These are phyloP conservation scores for western clawed frog (Xenopus tropicalis) DNA, from an alignment of 2,113 vertebrate species.

Conservation along the genomic window DNA sequence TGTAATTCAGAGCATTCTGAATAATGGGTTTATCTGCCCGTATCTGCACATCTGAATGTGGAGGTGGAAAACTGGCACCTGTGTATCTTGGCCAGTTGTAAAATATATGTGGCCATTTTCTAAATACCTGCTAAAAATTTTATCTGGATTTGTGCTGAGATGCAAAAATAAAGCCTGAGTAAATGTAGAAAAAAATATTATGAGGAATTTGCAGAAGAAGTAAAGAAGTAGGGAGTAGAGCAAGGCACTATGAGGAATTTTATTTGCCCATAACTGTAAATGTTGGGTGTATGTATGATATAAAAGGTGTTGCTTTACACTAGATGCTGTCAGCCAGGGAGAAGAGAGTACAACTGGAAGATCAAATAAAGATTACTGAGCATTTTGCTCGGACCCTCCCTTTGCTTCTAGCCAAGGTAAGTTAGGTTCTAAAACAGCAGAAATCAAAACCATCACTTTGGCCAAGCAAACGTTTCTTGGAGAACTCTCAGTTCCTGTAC, in stretches of 20 bases:
- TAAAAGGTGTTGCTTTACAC: conserved; percentile 41
- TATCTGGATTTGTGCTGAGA: too few relatives aligned
- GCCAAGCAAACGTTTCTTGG: neutral
- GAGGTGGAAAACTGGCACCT: too few relatives aligned
- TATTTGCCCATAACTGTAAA: neutral
- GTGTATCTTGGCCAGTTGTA: too few relatives aligned
- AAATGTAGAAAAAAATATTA: too few relatives aligned
- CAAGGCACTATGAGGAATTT: too few relatives aligned
- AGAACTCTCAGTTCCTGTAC: neutral
- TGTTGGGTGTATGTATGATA: neutral
- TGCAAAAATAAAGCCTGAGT: too few relatives aligned
- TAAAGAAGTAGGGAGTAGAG: neutral
- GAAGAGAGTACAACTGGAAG: conserved; percentile 75
- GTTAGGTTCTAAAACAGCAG: neutral
- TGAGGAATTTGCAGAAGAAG: too few relatives aligned
- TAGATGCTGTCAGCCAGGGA: conserved; percentile 69
- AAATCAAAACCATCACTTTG: neutral
- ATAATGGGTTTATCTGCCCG: too few relatives aligned
- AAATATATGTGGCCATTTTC: too few relatives aligned
- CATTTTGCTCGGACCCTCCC: conserved; percentile 76
- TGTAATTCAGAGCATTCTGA: too few relatives aligned
- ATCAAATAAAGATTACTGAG: conserved; percentile 77
- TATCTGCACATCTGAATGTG: too few relatives aligned
- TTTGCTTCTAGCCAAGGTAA: conserved; percentile 80
- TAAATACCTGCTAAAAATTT: too few relatives aligned